These are phyloP conservation scores for Tadarida brasiliensis DNA, from an alignment of 2,797 vertebrate species.

Conservation along the genomic window DNA sequence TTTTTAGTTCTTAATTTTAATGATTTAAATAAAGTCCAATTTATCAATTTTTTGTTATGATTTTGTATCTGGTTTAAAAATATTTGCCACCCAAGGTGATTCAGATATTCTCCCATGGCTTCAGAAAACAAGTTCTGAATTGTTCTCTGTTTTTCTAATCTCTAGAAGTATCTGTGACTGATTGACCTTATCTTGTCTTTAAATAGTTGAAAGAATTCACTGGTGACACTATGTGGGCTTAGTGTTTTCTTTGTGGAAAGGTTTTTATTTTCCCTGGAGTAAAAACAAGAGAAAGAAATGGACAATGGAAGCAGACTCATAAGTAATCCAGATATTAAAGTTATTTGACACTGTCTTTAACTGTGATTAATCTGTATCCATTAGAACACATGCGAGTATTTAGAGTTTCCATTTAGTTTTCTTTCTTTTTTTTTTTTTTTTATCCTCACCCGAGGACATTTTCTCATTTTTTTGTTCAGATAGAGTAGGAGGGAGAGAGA, in stretches of 20 bases:
- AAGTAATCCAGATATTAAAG: background rate
- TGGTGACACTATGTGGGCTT: background rate
- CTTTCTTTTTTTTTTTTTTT: background rate
- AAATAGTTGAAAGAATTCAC: background rate
- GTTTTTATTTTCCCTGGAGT: background rate
- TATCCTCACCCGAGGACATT: too few relatives aligned
- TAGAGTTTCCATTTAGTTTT: background rate
- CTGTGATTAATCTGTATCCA: background rate
- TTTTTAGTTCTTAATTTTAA: background rate
- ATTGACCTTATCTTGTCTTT: background rate
- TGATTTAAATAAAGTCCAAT: background rate
- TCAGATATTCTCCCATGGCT: background rate
- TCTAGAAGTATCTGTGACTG: background rate
- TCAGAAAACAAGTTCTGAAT: background rate
- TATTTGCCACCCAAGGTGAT: background rate
- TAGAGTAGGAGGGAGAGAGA: too few relatives aligned
- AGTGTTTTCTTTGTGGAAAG: background rate
- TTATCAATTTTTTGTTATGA: background rate
- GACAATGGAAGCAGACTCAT: background rate
- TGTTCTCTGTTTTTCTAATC: background rate
- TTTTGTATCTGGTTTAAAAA: background rate
- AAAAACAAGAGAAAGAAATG: conserved; percentile 17
- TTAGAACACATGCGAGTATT: background rate
- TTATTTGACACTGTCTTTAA: conserved; percentile 14
- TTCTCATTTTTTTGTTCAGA: too few relatives aligned